Conservation (phyloP, 30 jellyfish, hydroid and myxozoan genomes). For the Cassiopea andromeda region DNA sequence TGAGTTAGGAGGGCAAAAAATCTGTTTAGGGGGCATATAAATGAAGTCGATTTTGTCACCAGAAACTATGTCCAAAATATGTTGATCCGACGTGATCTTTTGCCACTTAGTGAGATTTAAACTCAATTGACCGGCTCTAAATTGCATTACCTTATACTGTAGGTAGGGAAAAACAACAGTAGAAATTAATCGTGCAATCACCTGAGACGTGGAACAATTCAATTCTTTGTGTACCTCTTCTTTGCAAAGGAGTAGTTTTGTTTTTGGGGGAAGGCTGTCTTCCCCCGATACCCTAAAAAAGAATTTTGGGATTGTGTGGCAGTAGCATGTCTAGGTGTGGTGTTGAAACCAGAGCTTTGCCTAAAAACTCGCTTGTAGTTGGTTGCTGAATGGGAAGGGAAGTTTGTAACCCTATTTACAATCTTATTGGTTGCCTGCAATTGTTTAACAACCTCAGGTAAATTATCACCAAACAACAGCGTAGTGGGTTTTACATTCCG, state of each 20-base stretch:
- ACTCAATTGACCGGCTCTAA: not conserved
- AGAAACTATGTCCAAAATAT: not conserved
- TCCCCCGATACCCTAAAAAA: not conserved
- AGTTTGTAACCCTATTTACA: not conserved
- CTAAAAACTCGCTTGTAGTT: not conserved
- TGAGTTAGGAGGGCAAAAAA: not conserved
- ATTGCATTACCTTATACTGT: not conserved
- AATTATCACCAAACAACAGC: not conserved
- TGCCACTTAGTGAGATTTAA: not conserved
- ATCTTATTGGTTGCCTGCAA: not conserved
- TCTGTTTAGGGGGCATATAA: not conserved
- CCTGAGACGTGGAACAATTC: too few relatives aligned
- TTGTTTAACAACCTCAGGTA: not conserved
- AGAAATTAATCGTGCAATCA: too few relatives aligned
- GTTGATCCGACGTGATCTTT: not conserved
- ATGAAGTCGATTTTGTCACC: not conserved
- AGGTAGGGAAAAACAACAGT: not conserved
- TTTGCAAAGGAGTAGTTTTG: not conserved
- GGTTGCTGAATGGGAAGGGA: not conserved
- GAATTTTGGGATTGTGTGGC: not conserved
- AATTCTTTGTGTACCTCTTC: slow-evolving; percentile 8
- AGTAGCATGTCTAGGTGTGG: not conserved
- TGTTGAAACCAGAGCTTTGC: not conserved
- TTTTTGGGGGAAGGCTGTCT: not conserved
- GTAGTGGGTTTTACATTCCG: not conserved